phyloP scores from a whole-genome alignment of 2,113 vertebrate species.

The Stegastes partitus region DNA sequence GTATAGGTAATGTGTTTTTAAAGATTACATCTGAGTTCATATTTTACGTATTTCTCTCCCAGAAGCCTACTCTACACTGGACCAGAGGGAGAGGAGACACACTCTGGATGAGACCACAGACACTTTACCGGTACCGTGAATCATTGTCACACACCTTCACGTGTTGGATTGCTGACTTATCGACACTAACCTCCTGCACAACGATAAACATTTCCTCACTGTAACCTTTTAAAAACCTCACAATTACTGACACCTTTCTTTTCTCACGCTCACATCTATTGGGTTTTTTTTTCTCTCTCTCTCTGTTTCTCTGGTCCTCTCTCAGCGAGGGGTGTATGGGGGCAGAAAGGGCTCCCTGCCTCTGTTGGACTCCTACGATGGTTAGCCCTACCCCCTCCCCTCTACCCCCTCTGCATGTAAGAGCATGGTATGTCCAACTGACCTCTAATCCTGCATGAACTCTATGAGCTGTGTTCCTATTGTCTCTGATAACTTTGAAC shows the following conservation, averaged over 20 bases:
- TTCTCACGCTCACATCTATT: conserved; percentile 61
- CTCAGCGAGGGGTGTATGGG: conserved; percentile 87
- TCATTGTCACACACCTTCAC: not conserved
- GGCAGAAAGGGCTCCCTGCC: conserved; percentile 87
- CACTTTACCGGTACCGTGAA: conserved; percentile 86
- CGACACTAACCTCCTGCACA: conserved; percentile 52
- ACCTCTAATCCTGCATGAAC: conserved; percentile 83
- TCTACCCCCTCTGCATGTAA: conserved; percentile 85
- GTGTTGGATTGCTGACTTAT: conserved; percentile 19
- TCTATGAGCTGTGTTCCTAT: conserved; percentile 54
- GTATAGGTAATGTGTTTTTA: not conserved
- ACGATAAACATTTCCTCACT: conserved; percentile 36
- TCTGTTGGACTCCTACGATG: conserved; percentile 88
- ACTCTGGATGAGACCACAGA: conserved; percentile 93
- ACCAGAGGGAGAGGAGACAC: conserved; percentile 92
- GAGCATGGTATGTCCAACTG: conserved; percentile 86
- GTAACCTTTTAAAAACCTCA: conserved; percentile 51
- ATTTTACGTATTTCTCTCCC: not conserved
- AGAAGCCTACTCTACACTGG: conserved; percentile 93
- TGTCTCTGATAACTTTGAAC: conserved; percentile 20
- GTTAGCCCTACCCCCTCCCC: conserved; percentile 84
- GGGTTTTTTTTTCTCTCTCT: conserved; percentile 48
- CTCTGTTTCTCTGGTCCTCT: conserved; percentile 70
- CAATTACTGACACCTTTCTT: conserved; percentile 50
- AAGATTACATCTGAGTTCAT: not conserved